phyloP scores from a whole-genome alignment of 1,140 invertebrate genomes.

The Pinna nobilis region DNA sequence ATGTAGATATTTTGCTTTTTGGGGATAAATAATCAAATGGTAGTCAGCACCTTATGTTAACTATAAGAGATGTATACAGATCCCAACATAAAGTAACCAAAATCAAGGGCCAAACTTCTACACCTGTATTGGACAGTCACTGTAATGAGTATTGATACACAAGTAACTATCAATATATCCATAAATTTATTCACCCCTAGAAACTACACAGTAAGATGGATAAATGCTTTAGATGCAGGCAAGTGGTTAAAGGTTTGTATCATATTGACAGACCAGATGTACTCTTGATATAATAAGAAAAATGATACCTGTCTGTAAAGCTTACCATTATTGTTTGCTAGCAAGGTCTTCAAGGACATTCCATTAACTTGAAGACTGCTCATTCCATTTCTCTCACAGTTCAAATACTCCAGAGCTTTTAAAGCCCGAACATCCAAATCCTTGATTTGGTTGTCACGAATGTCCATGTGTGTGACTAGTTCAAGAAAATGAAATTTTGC shows the following conservation, averaged over 20 bases:
- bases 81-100: too few relatives aligned
- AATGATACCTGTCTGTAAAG: not conserved
- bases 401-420: slow-evolving; percentile 70
- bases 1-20: too few relatives aligned
- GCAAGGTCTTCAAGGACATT: slow-evolving; percentile 64
- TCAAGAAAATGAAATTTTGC: slow-evolving; percentile 70
- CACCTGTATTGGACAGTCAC: too few relatives aligned
- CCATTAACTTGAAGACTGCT: slow-evolving; percentile 69
- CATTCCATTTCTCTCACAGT: slow-evolving; percentile 71
- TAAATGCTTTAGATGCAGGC: not conserved
- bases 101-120: too few relatives aligned
- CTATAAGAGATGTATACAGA: too few relatives aligned
- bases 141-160: too few relatives aligned
- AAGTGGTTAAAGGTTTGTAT: too few relatives aligned
- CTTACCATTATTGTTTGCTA: slow-evolving; percentile 71
- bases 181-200: too few relatives aligned
- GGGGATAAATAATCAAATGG: too few relatives aligned
- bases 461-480: slow-evolving; percentile 71
- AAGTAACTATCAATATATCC: too few relatives aligned
- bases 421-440: slow-evolving; percentile 71
- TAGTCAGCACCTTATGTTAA: too few relatives aligned
- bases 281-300: not conserved
- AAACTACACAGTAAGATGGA: not conserved
- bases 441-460: slow-evolving; percentile 69
- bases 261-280: not conserved